Evolutionary conservation across 2,888 invertebrate genomes (phyloP).

Genomic region (Caenorhabditis sp.): DNA sequence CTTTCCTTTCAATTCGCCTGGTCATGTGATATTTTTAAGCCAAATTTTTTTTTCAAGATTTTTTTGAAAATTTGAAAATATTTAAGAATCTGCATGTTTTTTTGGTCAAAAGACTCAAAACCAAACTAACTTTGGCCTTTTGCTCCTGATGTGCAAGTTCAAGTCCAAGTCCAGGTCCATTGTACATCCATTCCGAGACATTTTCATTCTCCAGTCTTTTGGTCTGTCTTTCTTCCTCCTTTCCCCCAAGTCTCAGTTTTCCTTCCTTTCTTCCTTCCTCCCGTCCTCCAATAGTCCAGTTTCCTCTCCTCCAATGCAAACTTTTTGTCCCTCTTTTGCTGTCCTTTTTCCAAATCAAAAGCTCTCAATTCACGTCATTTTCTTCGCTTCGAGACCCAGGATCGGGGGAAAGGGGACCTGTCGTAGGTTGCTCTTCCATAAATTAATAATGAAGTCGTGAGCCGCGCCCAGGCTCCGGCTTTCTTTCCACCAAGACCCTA

Average conservation of each 20-base stretch:
- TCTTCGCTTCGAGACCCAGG: background rate
- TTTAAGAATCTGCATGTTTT: too few species aligned
- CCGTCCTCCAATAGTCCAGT: background rate
- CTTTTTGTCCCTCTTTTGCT: background rate
- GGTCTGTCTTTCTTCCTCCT: slow-evolving; percentile 26
- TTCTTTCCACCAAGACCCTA: too few species aligned
- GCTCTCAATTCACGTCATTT: slow-evolving; percentile 1
- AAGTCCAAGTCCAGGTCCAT: background rate
- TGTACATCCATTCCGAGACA: slow-evolving; percentile 22
- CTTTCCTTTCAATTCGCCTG: too few species aligned
- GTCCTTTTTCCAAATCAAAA: slow-evolving; percentile 1
- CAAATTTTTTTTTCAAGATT: too few species aligned
- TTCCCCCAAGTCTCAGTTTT: slow-evolving; percentile 39
- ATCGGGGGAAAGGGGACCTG: too few species aligned
- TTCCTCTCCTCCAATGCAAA: background rate
- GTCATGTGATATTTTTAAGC: too few species aligned
- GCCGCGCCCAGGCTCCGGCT: too few species aligned
- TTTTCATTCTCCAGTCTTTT: slow-evolving; percentile 19
- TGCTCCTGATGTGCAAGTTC: background rate
- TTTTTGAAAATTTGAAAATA: too few species aligned
- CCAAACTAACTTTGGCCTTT: too few species aligned
- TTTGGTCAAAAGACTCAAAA: too few species aligned
- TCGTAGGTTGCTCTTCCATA: slow-evolving; percentile 13
- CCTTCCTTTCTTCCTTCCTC: background rate
- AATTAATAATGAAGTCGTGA: slow-evolving; percentile 9